Conservation (phyloP, 2,113 vertebrate genomes). For the Muntiacus muntjak region DNA sequence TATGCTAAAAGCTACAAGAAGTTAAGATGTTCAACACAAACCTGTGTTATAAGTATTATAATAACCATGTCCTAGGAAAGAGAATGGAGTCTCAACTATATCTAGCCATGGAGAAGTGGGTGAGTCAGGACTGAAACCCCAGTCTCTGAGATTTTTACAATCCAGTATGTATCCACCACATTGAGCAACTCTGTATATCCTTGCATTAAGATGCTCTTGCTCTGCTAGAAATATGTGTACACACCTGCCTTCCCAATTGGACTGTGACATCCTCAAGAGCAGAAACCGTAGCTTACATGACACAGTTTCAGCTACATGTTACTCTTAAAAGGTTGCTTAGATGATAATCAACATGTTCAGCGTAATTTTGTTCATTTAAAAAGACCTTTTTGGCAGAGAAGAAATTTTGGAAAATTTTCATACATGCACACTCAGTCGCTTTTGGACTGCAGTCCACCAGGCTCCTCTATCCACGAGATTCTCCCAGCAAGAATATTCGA, state of each 20-base stretch:
- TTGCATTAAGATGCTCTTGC: neutral
- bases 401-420: neutral
- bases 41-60: neutral
- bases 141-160: neutral
- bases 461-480: neutral
- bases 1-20: neutral
- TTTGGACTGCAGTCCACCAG: neutral
- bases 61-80: neutral
- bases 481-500: neutral
- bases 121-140: neutral
- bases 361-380: neutral
- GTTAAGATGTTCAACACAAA: neutral
- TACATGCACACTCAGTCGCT: fast-evolving
- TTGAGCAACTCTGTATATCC: neutral
- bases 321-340: neutral
- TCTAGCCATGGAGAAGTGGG: neutral
- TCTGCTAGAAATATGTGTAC: neutral
- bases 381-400: neutral
- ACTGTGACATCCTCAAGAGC: neutral
- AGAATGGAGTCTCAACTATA: neutral
- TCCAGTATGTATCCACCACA: neutral
- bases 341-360: neutral
- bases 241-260: neutral
- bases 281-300: neutral
- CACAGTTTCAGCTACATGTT: neutral